Evolutionary conservation across 2,888 invertebrate species (phyloP).

Genomic region (Scaptomyza tumidula): DNA sequence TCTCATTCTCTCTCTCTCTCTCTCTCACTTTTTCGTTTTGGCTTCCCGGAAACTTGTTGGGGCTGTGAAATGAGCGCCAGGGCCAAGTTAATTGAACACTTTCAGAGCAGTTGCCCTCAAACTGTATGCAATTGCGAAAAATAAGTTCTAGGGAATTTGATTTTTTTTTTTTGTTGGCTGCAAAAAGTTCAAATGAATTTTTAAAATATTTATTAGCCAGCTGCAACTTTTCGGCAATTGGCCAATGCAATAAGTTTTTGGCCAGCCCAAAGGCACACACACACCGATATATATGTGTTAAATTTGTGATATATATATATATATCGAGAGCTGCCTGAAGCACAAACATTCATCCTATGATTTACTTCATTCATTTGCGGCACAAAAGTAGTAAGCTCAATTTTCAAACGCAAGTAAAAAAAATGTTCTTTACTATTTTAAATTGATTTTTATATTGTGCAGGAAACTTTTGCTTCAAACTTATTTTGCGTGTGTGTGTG

Average conservation of each 20-base stretch:
- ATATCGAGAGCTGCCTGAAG: constrained; percentile 13
- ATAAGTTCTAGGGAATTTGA: constrained; percentile 13
- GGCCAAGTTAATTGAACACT: constrained; percentile 51
- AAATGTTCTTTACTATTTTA: constrained; percentile 18
- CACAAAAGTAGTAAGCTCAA: constrained; percentile 63
- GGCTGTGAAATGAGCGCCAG: not conserved
- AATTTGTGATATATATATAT: constrained; percentile 39
- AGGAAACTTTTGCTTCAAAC: constrained; percentile 21
- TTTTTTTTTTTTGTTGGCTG: not conserved
- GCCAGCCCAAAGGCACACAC: constrained; percentile 14
- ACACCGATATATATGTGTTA: constrained; percentile 9
- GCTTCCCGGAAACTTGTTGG: constrained; percentile 23
- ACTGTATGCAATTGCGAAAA: constrained; percentile 24
- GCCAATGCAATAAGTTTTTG: constrained; percentile 55
- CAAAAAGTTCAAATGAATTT: constrained; percentile 48
- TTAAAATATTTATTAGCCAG: constrained; percentile 66
- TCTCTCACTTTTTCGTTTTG: not conserved
- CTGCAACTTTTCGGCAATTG: constrained; percentile 57
- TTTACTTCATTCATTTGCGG: constrained; percentile 53
- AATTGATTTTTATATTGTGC: constrained; percentile 42
- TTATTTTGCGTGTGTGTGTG: not conserved
- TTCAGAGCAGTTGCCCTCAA: constrained; percentile 23
- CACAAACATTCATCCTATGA: constrained; percentile 27
- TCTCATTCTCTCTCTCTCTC: not conserved
- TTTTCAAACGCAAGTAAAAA: constrained; percentile 30